Evolutionary conservation across 2,113 vertebrate genomes (phyloP), one percentile per base, ranked within the genome.

Genomic region (Tapirus terrestris): DNA sequence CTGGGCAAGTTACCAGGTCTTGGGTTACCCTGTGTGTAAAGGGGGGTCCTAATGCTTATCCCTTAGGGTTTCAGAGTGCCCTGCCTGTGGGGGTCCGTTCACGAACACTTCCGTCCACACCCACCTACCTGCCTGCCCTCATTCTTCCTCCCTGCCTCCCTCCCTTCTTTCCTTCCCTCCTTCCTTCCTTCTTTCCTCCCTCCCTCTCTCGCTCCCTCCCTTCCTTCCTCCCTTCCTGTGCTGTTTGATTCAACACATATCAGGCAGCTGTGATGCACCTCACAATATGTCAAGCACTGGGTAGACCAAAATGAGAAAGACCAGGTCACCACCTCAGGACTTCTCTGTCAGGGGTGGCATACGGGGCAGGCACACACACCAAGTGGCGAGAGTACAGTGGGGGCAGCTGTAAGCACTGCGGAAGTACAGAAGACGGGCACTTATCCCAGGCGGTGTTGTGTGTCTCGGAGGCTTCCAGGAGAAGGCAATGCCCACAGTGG

Each of bases 41-140:
- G 63, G 45, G 75, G 51, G 65, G 11, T 16, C 33, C 20, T 4
- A 13, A 33, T 2, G 48, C 65, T 53, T 8, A 8, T 9, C 43
- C 68, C 79, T 63, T 21, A 14, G 75, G 61, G 75, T 65, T 76
- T 83, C 45, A 21, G 29, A 58, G 39, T 6, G 8, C 43, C 56
- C 77, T 56, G 63, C 16, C 60, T 5, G 29, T 9, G 36, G 85
- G 33, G 68, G 76, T 14, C 43, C 18, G 6, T 39, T 45, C 27
- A 0, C 29, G 2, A 45, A 2, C 8, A 17, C 33, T 27, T 4
- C 43, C 53, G 14, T 11, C 29, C 11, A 3, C 4, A 10, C 31
- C 43, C 33, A 17, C 48, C 48, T 3, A 8, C 16, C 39, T 23
- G 21, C 9, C 29, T 11, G 31, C 68, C 14, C 31, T 58, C 17